phyloP scores from a whole-genome alignment of 2,888 invertebrate species.

The Morpho helenor region DNA sequence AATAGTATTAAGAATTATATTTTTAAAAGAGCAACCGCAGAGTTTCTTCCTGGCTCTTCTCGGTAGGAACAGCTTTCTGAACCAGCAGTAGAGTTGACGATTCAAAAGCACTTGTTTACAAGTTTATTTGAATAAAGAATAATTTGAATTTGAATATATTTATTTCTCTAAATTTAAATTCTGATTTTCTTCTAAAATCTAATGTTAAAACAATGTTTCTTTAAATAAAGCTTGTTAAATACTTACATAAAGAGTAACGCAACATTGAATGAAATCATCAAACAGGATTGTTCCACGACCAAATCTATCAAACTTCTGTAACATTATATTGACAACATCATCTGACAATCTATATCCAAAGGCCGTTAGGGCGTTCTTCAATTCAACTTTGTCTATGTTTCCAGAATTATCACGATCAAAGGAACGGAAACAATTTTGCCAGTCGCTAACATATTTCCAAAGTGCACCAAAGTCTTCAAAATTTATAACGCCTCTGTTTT shows the following conservation, averaged over 20 bases:
- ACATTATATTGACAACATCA: slow-evolving; percentile 86
- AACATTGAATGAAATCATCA: slow-evolving; percentile 99
- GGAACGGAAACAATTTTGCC: slow-evolving; percentile 96
- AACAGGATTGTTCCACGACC: slow-evolving; percentile 95
- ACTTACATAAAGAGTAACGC: slow-evolving; percentile 94
- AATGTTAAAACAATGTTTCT: no score
- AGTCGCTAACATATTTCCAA: slow-evolving; percentile 99
- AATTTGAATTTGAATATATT: no score
- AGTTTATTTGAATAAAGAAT: no score
- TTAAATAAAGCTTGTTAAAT: slow-evolving; percentile 11
- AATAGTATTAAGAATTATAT: no score
- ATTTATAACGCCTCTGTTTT: slow-evolving; percentile 92
- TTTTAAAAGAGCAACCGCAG: no score
- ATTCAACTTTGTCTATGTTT: slow-evolving; percentile 93
- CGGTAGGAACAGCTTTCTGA: no score
- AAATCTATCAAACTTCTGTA: slow-evolving; percentile 96
- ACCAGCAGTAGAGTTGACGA: no score
- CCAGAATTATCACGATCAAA: slow-evolving; percentile 96
- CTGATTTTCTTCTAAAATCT: no score
- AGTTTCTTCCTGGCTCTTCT: no score
- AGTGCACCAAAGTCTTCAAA: slow-evolving; percentile 97
- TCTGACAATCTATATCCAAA: slow-evolving; percentile 95
- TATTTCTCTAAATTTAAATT: no score
- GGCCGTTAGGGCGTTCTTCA: slow-evolving; percentile 92
- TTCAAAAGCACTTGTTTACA: no score